Percentiles rank a stretch among this genome's conserved stretches.
phyloP scores from a whole-genome alignment of 2,888 invertebrate species.

The Leucoma salicis region DNA sequence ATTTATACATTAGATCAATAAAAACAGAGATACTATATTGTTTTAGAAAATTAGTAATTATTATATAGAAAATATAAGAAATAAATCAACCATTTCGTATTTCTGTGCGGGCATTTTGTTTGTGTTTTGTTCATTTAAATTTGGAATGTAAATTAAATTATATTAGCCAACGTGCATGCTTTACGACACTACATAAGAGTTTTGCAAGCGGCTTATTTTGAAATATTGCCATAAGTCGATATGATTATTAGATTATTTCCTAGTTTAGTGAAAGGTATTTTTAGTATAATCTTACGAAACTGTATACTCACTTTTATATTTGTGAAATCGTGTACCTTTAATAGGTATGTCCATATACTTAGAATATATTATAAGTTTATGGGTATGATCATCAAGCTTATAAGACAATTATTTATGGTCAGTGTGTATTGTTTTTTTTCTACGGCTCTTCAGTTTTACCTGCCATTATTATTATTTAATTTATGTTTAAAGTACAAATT shows the following conservation, averaged over 20 bases:
- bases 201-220: not conserved
- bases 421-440: too few species aligned
- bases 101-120: not conserved
- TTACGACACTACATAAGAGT: not conserved
- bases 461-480: too few species aligned
- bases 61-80: too few species aligned
- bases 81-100: not conserved
- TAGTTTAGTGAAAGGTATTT: slow-evolving; percentile 1
- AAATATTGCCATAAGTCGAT: not conserved
- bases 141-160: not conserved
- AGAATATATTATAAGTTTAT: too few species aligned
- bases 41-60: not conserved
- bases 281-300: too few species aligned
- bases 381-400: too few species aligned
- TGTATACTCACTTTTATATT: too few species aligned
- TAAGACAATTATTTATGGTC: too few species aligned
- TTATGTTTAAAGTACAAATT: too few species aligned
- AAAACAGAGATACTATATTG: not conserved
- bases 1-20: not conserved
- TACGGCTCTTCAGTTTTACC: too few species aligned
- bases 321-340: too few species aligned
- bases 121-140: not conserved
- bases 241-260: slow-evolving; percentile 1
- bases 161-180: not conserved
- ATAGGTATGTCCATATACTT: too few species aligned